Conservation (phyloP, 2,797 vertebrate species). For the Chelmon rostratus region DNA sequence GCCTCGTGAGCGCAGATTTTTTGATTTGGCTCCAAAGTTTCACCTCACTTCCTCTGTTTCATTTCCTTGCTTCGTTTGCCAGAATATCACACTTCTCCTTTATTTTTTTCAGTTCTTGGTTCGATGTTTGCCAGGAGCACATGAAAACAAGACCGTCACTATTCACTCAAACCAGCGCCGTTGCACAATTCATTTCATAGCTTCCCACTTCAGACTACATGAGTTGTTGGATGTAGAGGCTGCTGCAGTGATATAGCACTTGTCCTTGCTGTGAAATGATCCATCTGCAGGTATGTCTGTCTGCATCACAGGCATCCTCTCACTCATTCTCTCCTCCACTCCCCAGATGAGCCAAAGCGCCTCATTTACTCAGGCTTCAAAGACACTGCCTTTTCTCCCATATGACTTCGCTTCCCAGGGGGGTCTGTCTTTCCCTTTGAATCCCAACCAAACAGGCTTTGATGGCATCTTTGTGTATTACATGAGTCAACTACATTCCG, state of each 20-base stretch:
- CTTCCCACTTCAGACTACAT: slow-evolving; percentile 35
- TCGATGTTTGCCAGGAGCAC: slow-evolving; percentile 23
- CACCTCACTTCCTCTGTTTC: slow-evolving; percentile 15
- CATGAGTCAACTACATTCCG: slow-evolving; percentile 74
- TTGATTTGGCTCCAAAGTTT: slow-evolving; percentile 1
- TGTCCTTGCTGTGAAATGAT: slow-evolving; percentile 81
- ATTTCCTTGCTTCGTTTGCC: slow-evolving; percentile 10
- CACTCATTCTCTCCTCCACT: slow-evolving; percentile 66
- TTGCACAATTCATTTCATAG: slow-evolving; percentile 51
- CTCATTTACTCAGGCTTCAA: slow-evolving; percentile 85
- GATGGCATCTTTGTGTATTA: slow-evolving; percentile 80
- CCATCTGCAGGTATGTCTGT: slow-evolving; percentile 80
- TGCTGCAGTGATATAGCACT: slow-evolving; percentile 69
- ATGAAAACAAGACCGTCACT: slow-evolving; percentile 31
- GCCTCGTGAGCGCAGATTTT: background rate
- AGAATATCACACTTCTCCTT: background rate
- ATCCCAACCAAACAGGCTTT: slow-evolving; percentile 82
- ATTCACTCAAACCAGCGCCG: slow-evolving; percentile 29
- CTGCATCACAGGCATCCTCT: slow-evolving; percentile 73
- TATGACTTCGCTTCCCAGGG: slow-evolving; percentile 73
- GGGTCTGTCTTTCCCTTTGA: slow-evolving; percentile 80
- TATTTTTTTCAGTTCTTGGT: slow-evolving; percentile 2
- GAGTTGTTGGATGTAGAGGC: slow-evolving; percentile 55
- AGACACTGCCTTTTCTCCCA: slow-evolving; percentile 79
- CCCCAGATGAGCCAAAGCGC: slow-evolving; percentile 78